These are phyloP conservation scores for Ictalurus punctatus DNA, from an alignment of 2,113 vertebrate species.

Conservation along the genomic window DNA sequence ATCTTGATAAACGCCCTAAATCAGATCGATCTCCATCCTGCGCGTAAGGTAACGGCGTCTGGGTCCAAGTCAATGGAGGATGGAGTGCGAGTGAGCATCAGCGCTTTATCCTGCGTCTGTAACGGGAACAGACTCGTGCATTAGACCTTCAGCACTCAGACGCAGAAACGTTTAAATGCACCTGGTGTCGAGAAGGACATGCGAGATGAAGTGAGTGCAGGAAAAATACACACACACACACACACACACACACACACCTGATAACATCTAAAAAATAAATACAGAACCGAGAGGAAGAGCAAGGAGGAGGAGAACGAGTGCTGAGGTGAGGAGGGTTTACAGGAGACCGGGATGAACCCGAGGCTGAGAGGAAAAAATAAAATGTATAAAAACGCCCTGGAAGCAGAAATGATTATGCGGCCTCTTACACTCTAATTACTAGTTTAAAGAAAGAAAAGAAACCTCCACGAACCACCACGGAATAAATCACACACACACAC, in stretches of 20 bases:
- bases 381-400: constrained; percentile 5
- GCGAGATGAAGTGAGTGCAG: background rate
- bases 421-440: constrained; percentile 49
- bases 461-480: background rate
- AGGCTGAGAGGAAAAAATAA: constrained; percentile 9
- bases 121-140: constrained; percentile 28
- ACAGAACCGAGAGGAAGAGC: background rate
- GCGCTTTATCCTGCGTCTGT: background rate
- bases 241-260: background rate
- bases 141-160: constrained; percentile 29
- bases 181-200: constrained; percentile 37
- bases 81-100: background rate
- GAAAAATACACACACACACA: constrained; percentile 42
- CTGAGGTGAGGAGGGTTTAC: background rate
- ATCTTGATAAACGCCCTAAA: background rate
- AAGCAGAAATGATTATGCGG: constrained; percentile 40
- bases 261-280: constrained; percentile 1
- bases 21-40: background rate
- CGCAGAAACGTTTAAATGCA: constrained; percentile 16
- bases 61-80: background rate
- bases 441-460: constrained; percentile 36
- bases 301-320: background rate
- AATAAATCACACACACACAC: constrained; percentile 45
- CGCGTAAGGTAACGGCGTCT: background rate
- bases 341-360: background rate